Percentiles rank a stretch among this genome's conserved stretches.
These are phyloP conservation scores for Bombus superbus DNA, from an alignment of 1,140 invertebrate species.

Conservation along the genomic window DNA sequence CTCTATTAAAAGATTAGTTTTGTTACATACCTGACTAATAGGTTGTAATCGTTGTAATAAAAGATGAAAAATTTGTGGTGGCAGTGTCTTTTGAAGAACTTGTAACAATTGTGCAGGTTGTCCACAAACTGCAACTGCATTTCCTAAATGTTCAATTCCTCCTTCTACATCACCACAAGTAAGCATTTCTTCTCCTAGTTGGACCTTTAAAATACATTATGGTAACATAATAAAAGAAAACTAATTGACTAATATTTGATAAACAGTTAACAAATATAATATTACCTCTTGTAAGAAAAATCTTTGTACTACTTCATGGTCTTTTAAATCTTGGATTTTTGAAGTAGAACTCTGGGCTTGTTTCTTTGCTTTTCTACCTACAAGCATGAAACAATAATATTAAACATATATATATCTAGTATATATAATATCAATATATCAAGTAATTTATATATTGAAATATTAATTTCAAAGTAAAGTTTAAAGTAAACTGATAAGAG, in stretches of 20 bases:
- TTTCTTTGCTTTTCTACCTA: constrained; percentile 84
- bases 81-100: constrained; percentile 96
- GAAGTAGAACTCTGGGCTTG: constrained; percentile 80
- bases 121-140: constrained; percentile 97
- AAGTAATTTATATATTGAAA: not conserved
- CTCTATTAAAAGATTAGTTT: not conserved
- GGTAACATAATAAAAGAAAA: not conserved
- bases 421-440: constrained; percentile 10
- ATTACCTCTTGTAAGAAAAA: constrained; percentile 93
- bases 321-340: constrained; percentile 92
- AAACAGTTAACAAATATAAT: constrained; percentile 7
- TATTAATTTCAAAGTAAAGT: not conserved
- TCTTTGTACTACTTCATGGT: constrained; percentile 95
- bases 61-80: constrained; percentile 94
- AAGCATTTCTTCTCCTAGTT: constrained; percentile 95
- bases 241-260: not conserved
- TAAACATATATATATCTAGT: not conserved
- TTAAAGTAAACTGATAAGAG: not conserved
- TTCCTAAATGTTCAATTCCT: constrained; percentile 96
- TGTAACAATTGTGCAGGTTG: constrained; percentile 96
- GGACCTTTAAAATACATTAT: constrained; percentile 84
- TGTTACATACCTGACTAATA: constrained; percentile 83
- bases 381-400: constrained; percentile 61
- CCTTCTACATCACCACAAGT: constrained; percentile 92
- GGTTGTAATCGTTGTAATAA: constrained; percentile 92